Conservation (phyloP, 2,888 invertebrate species). For the Troides aeacus region DNA sequence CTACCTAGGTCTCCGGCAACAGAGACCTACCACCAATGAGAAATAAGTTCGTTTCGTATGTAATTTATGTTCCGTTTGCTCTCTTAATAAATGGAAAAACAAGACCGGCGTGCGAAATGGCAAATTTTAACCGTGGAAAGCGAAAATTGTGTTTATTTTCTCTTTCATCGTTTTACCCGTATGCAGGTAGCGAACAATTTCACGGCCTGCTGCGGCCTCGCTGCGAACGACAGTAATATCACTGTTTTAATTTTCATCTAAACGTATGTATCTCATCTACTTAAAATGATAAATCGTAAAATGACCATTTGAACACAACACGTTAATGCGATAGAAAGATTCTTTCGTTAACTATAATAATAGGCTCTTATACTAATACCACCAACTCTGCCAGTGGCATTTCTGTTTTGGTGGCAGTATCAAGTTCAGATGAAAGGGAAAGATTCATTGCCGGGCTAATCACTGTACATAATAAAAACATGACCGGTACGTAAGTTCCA, state of each 20-base stretch:
- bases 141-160: conserved; percentile 18
- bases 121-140: conserved; percentile 12
- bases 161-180: conserved; percentile 3
- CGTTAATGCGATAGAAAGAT: neutral
- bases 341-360: neutral
- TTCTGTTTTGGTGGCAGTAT: too few relatives aligned
- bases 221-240: conserved; percentile 12
- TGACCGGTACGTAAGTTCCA: too few relatives aligned
- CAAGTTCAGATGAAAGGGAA: too few relatives aligned
- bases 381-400: too few relatives aligned
- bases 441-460: too few relatives aligned
- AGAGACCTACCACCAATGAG: neutral
- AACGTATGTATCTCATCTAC: neutral
- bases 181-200: conserved; percentile 21
- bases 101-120: conserved; percentile 2
- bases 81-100: neutral
- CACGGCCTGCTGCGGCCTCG: neutral
- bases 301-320: neutral
- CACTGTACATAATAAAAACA: too few relatives aligned
- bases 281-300: neutral
- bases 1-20: too few relatives aligned
- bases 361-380: too few relatives aligned
- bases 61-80: neutral
- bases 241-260: conserved; percentile 12
- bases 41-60: neutral